Evolutionary conservation across 2,113 vertebrate species (phyloP).

Genomic region (Austrofundulus limnaeus): DNA sequence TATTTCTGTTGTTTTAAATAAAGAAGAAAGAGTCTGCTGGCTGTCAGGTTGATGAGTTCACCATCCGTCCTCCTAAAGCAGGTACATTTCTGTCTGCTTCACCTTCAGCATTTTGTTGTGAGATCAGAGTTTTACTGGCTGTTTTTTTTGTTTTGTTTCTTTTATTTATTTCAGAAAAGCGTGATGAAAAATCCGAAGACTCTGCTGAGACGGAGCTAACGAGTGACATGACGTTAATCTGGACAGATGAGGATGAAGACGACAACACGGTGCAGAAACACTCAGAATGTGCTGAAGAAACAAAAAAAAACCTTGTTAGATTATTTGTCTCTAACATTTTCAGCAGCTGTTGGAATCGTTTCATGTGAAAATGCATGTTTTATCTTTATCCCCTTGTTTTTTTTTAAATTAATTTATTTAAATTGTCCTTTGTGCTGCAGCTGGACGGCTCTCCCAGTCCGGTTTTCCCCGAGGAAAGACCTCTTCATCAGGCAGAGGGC

Average conservation of each 20-base stretch:
- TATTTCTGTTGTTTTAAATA: not conserved
- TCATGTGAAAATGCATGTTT: not conserved
- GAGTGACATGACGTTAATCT: slow-evolving; percentile 61
- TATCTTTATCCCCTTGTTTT: accelerated
- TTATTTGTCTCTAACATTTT: not conserved
- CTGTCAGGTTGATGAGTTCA: not conserved
- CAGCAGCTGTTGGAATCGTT: not conserved
- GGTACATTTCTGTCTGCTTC: slow-evolving; percentile 10
- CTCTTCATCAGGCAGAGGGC: not conserved
- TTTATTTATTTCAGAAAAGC: slow-evolving; percentile 1
- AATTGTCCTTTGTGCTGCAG: slow-evolving; percentile 37
- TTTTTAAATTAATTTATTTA: too few species aligned
- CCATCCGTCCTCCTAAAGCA: not conserved
- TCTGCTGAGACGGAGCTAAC: slow-evolving; percentile 11
- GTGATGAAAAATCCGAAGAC: not conserved
- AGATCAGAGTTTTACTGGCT: not conserved
- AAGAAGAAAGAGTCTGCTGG: not conserved
- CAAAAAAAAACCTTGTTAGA: not conserved
- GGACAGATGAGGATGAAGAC: slow-evolving; percentile 66
- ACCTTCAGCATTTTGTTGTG: not conserved
- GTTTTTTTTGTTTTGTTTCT: not conserved
- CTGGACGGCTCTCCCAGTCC: slow-evolving; percentile 55
- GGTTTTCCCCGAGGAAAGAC: slow-evolving; percentile 57
- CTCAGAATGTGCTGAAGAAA: too few species aligned
- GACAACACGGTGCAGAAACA: slow-evolving; percentile 41